phyloP scores from a whole-genome alignment of 2,797 vertebrate species.

The Pangasius larnaudii region DNA sequence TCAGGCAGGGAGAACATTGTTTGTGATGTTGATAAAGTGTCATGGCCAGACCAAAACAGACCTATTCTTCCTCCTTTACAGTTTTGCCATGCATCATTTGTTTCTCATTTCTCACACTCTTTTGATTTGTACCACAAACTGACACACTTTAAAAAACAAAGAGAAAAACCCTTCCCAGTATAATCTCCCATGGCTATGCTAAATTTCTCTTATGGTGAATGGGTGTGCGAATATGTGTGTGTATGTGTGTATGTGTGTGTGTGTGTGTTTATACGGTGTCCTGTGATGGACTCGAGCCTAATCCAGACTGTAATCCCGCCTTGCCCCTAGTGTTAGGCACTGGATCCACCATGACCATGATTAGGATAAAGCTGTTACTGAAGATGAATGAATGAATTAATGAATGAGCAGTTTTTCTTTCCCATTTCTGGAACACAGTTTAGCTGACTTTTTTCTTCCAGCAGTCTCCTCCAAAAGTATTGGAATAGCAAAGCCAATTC shows the following conservation, averaged over 20 bases:
- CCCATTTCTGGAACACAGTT: background rate
- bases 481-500: background rate
- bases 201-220: background rate
- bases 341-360: background rate
- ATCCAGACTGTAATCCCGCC: background rate
- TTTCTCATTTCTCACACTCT: background rate
- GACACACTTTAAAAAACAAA: background rate
- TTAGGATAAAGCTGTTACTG: background rate
- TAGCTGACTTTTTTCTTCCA: background rate
- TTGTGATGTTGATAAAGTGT: slow-evolving; percentile 7
- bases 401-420: background rate
- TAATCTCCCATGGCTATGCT: background rate
- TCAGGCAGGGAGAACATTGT: background rate
- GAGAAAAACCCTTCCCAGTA: background rate
- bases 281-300: background rate
- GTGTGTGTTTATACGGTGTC: background rate
- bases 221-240: background rate
- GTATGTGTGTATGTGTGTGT: background rate
- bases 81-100: background rate
- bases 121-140: background rate
- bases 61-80: background rate
- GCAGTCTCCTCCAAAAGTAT: background rate
- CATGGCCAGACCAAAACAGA: background rate
- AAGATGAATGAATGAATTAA: background rate
- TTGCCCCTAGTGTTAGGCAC: too few species aligned